phyloP scores from a whole-genome alignment of 2,797 vertebrate genomes.

The Sphenodon punctatus region DNA sequence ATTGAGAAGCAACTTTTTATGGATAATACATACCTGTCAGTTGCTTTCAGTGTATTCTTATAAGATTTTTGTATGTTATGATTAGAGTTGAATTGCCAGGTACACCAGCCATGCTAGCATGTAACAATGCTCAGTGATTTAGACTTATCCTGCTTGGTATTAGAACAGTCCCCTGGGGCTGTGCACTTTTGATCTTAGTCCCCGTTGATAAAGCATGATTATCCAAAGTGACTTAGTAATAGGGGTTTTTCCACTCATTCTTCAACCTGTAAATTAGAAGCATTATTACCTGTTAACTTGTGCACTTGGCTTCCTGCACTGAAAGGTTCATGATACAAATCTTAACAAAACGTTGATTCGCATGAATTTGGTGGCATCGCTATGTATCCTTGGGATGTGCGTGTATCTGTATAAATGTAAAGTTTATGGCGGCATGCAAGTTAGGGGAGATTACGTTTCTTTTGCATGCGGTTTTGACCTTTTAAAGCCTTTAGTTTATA shows the following conservation, averaged over 20 bases:
- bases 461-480: conserved; percentile 32
- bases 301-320: conserved; percentile 11
- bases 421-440: conserved; percentile 24
- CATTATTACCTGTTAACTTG: not conserved
- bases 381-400: not conserved
- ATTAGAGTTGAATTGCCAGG: conserved; percentile 46
- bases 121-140: conserved; percentile 48
- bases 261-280: conserved; percentile 32
- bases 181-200: conserved; percentile 42
- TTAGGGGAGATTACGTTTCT: conserved; percentile 18
- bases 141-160: conserved; percentile 57
- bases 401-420: not conserved
- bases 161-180: conserved; percentile 8
- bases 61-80: not conserved
- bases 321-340: conserved; percentile 28
- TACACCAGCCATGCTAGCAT: conserved; percentile 24
- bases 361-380: not conserved
- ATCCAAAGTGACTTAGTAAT: conserved; percentile 21
- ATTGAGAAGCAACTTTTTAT: not conserved
- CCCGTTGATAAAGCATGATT: conserved; percentile 6
- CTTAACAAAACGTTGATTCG: conserved; percentile 7
- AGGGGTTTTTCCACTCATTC: not conserved
- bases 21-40: not conserved
- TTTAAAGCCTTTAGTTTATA: not conserved
- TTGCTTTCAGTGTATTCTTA: conserved; percentile 15